Base-by-base conservation (phyloP, 2,113 vertebrate genomes). In the Eupsittula cactorum region DNA sequence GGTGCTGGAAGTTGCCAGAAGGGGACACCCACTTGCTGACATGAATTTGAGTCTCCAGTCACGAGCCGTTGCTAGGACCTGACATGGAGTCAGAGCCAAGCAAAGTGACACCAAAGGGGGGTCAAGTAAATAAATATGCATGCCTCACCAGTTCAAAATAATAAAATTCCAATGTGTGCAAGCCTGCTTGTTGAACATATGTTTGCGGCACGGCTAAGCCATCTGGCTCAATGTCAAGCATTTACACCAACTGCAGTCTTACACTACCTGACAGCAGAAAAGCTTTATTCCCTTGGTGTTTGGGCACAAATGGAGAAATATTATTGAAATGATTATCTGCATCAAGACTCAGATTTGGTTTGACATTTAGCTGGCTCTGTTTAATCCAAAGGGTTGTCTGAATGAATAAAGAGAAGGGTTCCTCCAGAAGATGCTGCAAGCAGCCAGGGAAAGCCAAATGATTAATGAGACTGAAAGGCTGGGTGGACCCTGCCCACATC, bases 301-400 rank as follows among this genome's bases (percentile, higher is more conserved):
- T 98, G 98, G 99, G 98, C 99, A 99, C 99, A 99, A 99, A 99
- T 99, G 99, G 99, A 99, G 99, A 99, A 99, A 99, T 99, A 99
- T 99, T 99, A 99, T 99, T 99, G 99, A 99, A 99, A 99, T 99
- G 99, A 99, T 99, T 99, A 99, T 99, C 99, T 99, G 99, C 99
- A 99, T 99, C 99, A 99, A 99, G 99, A 99, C 99, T 99, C 99
- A 99, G 99, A 99, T 99, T 99, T 99, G 99, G 99, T 99, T 98
- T 99, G 99, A 99, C 99, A 99, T 99, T 99, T 99, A 98, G 98
- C 99, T 98, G 99, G 99, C 99, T 99, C 99, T 98, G 99, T 98
- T 99, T 99, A 99, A 99, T 99, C 99, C 99, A 98, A 99, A 99
- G 99, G 99, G 99, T 99, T 99, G 99, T 99, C 99, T 98, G 98